Base-by-base conservation (phyloP, 2,113 vertebrate species). In the Protomyctophum bolini region DNA sequence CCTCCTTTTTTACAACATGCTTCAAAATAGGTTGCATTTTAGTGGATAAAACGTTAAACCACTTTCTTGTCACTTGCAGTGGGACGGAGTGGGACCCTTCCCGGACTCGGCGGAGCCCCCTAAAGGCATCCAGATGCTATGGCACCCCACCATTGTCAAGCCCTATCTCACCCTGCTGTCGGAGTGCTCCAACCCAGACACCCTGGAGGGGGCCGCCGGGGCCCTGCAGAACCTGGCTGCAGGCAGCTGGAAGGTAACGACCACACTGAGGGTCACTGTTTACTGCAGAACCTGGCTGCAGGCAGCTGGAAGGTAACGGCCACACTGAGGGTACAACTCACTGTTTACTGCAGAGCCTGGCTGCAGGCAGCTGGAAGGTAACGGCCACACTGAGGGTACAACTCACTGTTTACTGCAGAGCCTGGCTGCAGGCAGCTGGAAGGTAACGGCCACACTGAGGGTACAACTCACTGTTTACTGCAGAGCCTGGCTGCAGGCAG, bases 101-200 rank as follows among this genome's bases (percentile, higher is more conserved):
- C 97, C 97, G 65, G 97, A 98, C 87, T 95, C 96, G 86, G 94
- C 94, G 66, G 96, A 98, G 87, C 95, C 96, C 82, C 97, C 97
- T 48, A 98, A 97, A 94, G 97, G 97, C 86, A 96, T 98, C 91
- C 96, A 98, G 94, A 96, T 98, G 95, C 94, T 98, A 85, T 98
- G 96, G 96, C 96, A 98, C 92, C 97, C 97, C 56, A 97, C 95
- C 86, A 96, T 98, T 91, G 97, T 98, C 89, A 98, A 98, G 94
- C 97, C 96, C 89, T 98, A 98, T 95, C 96, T 98, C 94, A 97
- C 96, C 65, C 95, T 98, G 92, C 95, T 98, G 83, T 97, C 97
- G 71, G 96, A 98, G 92, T 98, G 97, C 94, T 98, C 96, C 83
- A 98, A 98, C 85, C 95, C 96, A 83, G 96, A 98, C 92, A 98